Evolutionary conservation across 2,113 vertebrate species (phyloP).

Genomic region (Osmerus eperlanus): DNA sequence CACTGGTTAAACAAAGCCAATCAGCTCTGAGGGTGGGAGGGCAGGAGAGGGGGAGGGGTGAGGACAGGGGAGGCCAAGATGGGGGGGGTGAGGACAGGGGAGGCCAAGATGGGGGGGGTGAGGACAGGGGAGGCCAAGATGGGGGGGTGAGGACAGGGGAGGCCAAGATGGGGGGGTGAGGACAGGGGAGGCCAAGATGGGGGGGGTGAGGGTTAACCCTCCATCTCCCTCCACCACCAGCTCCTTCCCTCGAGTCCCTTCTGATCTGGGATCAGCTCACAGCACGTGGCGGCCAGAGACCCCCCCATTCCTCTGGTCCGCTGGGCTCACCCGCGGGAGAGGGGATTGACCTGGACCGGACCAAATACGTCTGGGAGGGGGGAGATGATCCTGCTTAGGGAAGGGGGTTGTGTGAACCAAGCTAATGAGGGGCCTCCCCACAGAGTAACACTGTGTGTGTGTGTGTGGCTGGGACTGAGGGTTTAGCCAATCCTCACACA

Average conservation of each 20-base stretch:
- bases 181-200: not conserved
- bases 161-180: not conserved
- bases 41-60: not conserved
- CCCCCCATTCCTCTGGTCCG: constrained; percentile 30
- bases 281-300: not conserved
- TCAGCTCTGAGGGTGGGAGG: not conserved
- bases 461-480: not conserved
- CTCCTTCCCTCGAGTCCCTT: not conserved
- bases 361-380: constrained; percentile 59
- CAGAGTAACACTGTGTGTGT: too few relatives aligned
- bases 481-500: not conserved
- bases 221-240: not conserved
- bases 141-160: not conserved
- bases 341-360: constrained; percentile 57
- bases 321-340: constrained; percentile 29
- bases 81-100: not conserved
- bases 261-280: not conserved
- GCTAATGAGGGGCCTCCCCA: constrained; percentile 54
- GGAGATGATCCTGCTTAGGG: constrained; percentile 64
- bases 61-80: not conserved
- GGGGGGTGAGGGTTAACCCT: not conserved
- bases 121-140: not conserved
- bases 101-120: not conserved
- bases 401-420: constrained; percentile 60
- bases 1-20: constrained; percentile 27